Conservation (phyloP, 2,888 invertebrate genomes). For the Chrysopilus asiliformis region DNA sequence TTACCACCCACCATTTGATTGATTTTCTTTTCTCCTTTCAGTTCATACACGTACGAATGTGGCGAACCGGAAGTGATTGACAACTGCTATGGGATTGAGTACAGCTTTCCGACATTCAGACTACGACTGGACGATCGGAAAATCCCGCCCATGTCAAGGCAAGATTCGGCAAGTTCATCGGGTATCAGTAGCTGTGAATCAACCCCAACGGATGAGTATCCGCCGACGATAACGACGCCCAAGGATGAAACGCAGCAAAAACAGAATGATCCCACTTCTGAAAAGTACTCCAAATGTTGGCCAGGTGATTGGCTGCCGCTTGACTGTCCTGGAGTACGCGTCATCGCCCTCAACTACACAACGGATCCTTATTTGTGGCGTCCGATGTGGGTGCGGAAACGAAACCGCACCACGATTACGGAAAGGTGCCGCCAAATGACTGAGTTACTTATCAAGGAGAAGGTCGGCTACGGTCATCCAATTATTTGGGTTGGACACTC, state of each 20-base stretch:
- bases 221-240: no score
- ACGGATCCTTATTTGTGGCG: constrained; percentile 67
- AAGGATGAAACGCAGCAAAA: not conserved
- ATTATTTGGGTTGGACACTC: constrained; percentile 73
- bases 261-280: constrained; percentile 17
- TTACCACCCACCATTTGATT: no score
- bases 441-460: constrained; percentile 45
- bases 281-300: constrained; percentile 58
- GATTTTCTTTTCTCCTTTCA: constrained; percentile 1
- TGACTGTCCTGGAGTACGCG: constrained; percentile 62
- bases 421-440: constrained; percentile 62
- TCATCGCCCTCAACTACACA: constrained; percentile 71
- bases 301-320: constrained; percentile 73
- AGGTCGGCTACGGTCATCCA: constrained; percentile 60
- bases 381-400: constrained; percentile 56
- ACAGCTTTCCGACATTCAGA: constrained; percentile 32
- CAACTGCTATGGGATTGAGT: constrained; percentile 29
- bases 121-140: constrained; percentile 27
- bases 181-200: not conserved
- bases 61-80: constrained; percentile 24
- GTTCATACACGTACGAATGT: constrained; percentile 24
- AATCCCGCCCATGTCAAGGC: no score
- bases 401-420: constrained; percentile 48
- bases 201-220: no score
- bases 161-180: not conserved